phyloP scores from a whole-genome alignment of 2,113 vertebrate species.

The Pungitius pungitius region DNA sequence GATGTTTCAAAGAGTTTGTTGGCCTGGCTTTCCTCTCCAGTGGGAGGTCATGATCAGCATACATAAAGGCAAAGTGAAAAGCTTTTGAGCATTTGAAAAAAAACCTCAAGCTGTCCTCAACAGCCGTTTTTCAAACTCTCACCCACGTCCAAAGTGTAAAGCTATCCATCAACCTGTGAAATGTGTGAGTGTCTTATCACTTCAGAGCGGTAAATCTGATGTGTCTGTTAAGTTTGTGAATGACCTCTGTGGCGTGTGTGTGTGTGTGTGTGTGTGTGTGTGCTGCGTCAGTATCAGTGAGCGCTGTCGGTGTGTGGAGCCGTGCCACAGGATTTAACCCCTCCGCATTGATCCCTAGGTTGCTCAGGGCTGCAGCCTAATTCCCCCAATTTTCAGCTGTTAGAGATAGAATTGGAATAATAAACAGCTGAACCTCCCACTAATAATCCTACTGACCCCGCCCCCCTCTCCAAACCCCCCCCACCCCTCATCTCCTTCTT shows the following conservation, averaged over 20 bases:
- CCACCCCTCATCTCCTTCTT: background rate
- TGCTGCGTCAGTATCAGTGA: conserved; percentile 66
- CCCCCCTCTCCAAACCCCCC: background rate
- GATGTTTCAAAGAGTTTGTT: conserved; percentile 2
- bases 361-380: conserved; percentile 72
- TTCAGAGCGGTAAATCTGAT: conserved; percentile 76
- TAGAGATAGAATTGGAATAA: conserved; percentile 85
- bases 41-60: conserved; percentile 8
- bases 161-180: conserved; percentile 58
- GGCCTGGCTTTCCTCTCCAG: background rate
- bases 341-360: conserved; percentile 68
- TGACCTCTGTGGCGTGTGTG: conserved; percentile 55
- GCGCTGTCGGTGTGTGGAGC: conserved; percentile 63
- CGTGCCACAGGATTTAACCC: conserved; percentile 78
- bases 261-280: conserved; percentile 26
- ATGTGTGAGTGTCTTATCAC: conserved; percentile 71
- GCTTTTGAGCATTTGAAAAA: background rate
- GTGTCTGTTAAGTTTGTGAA: conserved; percentile 77
- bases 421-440: conserved; percentile 84
- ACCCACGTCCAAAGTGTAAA: conserved; percentile 41
- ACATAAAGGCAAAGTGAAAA: conserved; percentile 12
- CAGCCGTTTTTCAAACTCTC: conserved; percentile 42
- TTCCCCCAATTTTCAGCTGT: conserved; percentile 85
- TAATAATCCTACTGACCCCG: conserved; percentile 74
- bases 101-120: conserved; percentile 11